Base-by-base conservation (phyloP, 2,113 vertebrate species). In the Paradoxurus hermaphroditus region DNA sequence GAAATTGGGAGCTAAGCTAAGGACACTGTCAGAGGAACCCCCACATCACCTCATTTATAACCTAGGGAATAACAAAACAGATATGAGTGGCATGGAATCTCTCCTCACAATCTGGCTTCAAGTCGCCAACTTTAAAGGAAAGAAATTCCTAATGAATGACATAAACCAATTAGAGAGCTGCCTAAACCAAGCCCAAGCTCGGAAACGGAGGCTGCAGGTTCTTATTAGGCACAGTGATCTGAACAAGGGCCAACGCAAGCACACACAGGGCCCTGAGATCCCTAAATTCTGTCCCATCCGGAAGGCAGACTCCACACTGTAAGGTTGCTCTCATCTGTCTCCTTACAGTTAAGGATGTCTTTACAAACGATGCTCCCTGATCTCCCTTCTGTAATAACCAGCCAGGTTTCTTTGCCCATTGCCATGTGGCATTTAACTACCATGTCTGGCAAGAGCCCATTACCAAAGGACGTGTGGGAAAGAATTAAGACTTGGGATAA, bases 121-220 rank as follows among this genome's bases (percentile, higher is more conserved):
- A 75, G 86, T 94, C 18, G 0, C 94, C 85, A 6, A 89, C 97
- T 97, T 97, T 97, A 97, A 96, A 97, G 89, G 95, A 36, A 82
- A 90, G 77, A 86, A 92, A 97, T 98, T 97, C 97, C 94, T 96
- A 91, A 95, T 87, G 96, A 98, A 98, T 98, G 98, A 93, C 95
- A 95, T 59, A 94, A 97, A 31, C 93, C 83, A 96, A 97, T 94
- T 93, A 90, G 92, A 96, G 94, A 98, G 25, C 65, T 97, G 96
- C 97, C 96, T 78, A 82, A 67, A 27, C 70, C 15, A 46, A 98
- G 97, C 62, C 59, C 90, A 90, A 36, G 31, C 19, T 89, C 97
- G 89, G 96, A 86, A 2, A 0, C 77, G 78, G 93, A 90, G 95
- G 93, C 49, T 93, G 34, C 81, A 87, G 91, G 27, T 56, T 84